A percentile compares a stretch with the other conserved stretches of the same genome.
Conservation (phyloP, 2,888 invertebrate genomes). For the Drosophila flavopinicola region DNA sequence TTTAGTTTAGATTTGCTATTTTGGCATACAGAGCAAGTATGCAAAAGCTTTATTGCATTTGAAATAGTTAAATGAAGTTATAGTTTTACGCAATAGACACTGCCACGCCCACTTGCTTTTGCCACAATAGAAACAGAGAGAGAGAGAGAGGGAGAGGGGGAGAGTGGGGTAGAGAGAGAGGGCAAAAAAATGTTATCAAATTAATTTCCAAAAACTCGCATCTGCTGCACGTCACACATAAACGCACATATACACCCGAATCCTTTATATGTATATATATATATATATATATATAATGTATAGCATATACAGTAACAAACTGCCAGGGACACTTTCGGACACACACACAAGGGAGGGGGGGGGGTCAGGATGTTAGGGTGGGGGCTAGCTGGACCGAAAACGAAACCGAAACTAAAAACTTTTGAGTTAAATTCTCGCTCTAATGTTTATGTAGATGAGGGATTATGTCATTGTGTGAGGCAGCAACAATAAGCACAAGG, state of each 20-base stretch:
- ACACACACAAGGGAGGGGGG: slow-evolving; percentile 3
- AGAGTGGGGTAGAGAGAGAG: background rate
- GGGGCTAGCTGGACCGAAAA: slow-evolving; percentile 68
- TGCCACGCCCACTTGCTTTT: slow-evolving; percentile 40
- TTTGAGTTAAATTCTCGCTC: slow-evolving; percentile 80
- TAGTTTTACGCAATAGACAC: slow-evolving; percentile 13
- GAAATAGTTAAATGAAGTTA: slow-evolving; percentile 30
- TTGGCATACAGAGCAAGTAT: slow-evolving; percentile 1
- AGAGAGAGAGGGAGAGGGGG: background rate
- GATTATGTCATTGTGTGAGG: slow-evolving; percentile 78
- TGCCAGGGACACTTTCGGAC: slow-evolving; percentile 44
- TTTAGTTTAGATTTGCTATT: background rate
- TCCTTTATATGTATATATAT: slow-evolving; percentile 3
- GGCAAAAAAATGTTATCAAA: slow-evolving; percentile 66
- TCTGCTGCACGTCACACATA: slow-evolving; percentile 74
- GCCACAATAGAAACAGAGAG: slow-evolving; percentile 16
- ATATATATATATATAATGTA: slow-evolving; percentile 14
- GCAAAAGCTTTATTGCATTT: slow-evolving; percentile 36
- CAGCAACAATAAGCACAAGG: slow-evolving; percentile 32
- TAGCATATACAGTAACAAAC: slow-evolving; percentile 54
- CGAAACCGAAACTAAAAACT: slow-evolving; percentile 81
- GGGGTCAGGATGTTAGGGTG: background rate
- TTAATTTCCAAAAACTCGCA: slow-evolving; percentile 77
- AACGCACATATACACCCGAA: slow-evolving; percentile 13
- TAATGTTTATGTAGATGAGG: slow-evolving; percentile 82